phyloP scores from a whole-genome alignment of 30 jellyfish, hydroid and myxozoan genomes.

The Turritopsis dohrnii region DNA sequence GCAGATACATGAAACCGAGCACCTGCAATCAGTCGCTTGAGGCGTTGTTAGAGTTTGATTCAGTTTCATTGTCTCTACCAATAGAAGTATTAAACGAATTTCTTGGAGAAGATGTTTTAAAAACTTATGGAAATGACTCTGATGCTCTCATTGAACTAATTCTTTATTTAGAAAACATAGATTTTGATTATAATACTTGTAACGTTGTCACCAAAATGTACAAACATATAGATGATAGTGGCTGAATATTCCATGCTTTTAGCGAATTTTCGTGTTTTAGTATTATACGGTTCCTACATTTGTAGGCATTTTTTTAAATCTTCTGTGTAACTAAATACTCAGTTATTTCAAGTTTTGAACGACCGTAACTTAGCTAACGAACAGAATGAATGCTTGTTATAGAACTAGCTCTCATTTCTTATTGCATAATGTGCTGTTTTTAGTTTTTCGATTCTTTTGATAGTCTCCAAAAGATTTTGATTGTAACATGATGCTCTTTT shows the following conservation, averaged over 20 bases:
- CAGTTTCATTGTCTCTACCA: conserved; percentile 5
- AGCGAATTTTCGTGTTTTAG: not conserved
- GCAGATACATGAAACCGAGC: not conserved
- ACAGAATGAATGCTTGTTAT: not conserved
- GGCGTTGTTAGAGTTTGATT: conserved; percentile 4
- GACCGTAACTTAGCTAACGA: not conserved
- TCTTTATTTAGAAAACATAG: not conserved
- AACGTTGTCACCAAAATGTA: not conserved
- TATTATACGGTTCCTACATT: not conserved
- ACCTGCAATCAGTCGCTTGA: not conserved
- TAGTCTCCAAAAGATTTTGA: too few species aligned
- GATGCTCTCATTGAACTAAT: not conserved
- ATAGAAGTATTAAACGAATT: not conserved
- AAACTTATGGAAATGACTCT: not conserved
- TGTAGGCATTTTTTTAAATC: not conserved
- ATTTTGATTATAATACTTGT: not conserved
- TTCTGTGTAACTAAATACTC: not conserved
- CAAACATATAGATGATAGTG: not conserved
- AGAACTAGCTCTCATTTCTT: too few species aligned
- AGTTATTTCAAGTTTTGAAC: not conserved
- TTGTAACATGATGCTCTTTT: too few species aligned
- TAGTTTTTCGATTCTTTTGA: too few species aligned
- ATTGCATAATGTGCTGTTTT: too few species aligned
- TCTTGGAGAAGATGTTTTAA: not conserved
- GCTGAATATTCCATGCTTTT: not conserved